These are phyloP conservation scores for Osmerus eperlanus DNA, from an alignment of 2,113 vertebrate species.

Conservation along the genomic window DNA sequence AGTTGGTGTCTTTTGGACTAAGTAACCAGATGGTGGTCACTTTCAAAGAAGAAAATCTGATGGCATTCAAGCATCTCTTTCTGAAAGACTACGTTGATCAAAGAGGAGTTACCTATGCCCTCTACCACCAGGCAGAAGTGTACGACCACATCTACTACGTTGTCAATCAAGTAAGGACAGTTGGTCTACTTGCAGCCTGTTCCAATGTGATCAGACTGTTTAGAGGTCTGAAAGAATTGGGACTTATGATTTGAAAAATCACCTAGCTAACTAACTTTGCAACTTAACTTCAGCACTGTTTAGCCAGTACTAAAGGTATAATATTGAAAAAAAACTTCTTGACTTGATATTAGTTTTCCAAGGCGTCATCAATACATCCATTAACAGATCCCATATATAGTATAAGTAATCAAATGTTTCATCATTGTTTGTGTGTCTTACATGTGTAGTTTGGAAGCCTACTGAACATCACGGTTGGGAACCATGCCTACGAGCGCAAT, in stretches of 20 bases:
- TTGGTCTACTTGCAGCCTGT: background rate
- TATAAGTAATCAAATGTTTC: background rate
- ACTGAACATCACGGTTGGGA: conserved; percentile 82
- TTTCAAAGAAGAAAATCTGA: conserved; percentile 89
- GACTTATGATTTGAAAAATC: too few species aligned
- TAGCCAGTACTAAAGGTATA: too few species aligned
- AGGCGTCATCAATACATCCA: too few species aligned
- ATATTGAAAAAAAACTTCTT: too few species aligned
- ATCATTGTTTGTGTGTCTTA: background rate
- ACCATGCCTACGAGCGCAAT: conserved; percentile 83
- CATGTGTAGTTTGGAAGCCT: conserved; percentile 77
- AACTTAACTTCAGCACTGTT: too few species aligned
- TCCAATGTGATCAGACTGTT: background rate
- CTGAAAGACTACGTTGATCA: conserved; percentile 81
- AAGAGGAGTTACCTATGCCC: conserved; percentile 75
- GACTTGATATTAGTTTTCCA: too few species aligned
- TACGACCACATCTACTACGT: conserved; percentile 83
- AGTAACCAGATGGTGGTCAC: conserved; percentile 94
- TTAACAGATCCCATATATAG: too few species aligned
- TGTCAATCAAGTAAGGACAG: conserved; percentile 74
- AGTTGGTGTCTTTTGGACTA: conserved; percentile 89
- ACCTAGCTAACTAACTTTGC: too few species aligned
- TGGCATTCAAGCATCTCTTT: conserved; percentile 89
- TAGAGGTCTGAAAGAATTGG: background rate
- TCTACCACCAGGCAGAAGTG: conserved; percentile 83